Evolutionary conservation across 1,140 invertebrate species (phyloP), one percentile per base, ranked within the genome.

Genomic region (Pentalonia nigronervosa): DNA sequence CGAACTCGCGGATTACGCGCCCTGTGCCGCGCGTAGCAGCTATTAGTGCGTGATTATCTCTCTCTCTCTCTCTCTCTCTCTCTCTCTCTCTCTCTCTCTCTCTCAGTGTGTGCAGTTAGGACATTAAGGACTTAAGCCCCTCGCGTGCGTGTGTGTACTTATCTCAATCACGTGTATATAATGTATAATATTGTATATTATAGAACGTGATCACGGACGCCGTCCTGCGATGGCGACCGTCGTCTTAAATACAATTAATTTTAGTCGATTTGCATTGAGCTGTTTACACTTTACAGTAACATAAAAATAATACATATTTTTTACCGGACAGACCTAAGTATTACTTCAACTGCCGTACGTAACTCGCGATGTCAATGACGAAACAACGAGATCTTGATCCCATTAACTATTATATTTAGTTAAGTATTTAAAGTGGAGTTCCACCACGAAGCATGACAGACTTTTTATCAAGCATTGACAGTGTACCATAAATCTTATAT

Each of bases 121-220:
- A 76, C 60, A 76, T 76, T 76, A 76, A n/a, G 60, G 14, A 76
- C 60, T 76, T 76, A 76, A 67, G 60, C 60, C 60, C 30, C 60
- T 76, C n/a, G 14, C 30, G 60, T 4, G 60, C 14, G 60, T 76
- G 60, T 76, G 14, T 76, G 30, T 76, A 76, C 60, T 34, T n/a
- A n/a, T 76, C 60, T 76, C n/a, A n/a, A 76, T 14, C 60, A 30
- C 60, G 8, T 67, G 60, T 76, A 17, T n/a, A n/a, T 76, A 76
- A n/a, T 76, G n/a, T n/a, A 17, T 17, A 17, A 67, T 56, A 60
- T 60, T 30, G 25, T 25, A 60, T 60, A 60, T n/a, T n/a, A 76
- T 76, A 76, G n/a, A 76, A 76, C n/a, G n/a, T 76, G 60, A 76
- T 76, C n/a, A 76, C 60, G n/a, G 60, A n/a, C 60, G 30, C 60